A percentile compares a stretch with the other conserved stretches of the same genome.
These are phyloP conservation scores for Sycobia sp. DNA, from an alignment of 1,140 invertebrate genomes.

Conservation along the genomic window DNA sequence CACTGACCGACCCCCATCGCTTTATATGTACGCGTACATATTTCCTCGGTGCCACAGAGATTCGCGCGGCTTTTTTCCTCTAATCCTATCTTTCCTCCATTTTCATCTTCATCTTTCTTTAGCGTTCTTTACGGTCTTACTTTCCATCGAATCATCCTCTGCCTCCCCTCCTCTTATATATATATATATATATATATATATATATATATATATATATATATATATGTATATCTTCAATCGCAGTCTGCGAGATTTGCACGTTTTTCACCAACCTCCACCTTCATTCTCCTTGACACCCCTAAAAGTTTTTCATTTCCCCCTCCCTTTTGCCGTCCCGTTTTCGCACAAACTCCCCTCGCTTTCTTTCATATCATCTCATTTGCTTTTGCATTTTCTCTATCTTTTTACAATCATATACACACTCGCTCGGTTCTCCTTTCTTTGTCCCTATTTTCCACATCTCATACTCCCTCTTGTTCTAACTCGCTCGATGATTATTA, in stretches of 20 bases:
- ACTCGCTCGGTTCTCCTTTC: neutral
- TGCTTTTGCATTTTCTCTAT: slow-evolving; percentile 32
- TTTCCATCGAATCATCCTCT: slow-evolving; percentile 25
- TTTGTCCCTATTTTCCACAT: neutral
- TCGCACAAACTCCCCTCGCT: neutral
- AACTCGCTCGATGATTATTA: too few relatives aligned
- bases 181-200: too few relatives aligned
- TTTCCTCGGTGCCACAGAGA: neutral
- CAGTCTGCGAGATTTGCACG: neutral
- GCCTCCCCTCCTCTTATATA: neutral
- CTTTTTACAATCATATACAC: slow-evolving; percentile 10
- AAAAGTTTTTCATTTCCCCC: slow-evolving; percentile 34
- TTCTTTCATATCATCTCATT: slow-evolving; percentile 27
- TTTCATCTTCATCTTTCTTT: slow-evolving; percentile 30
- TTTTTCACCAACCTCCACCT: slow-evolving; percentile 1
- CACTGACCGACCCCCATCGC: too few relatives aligned
- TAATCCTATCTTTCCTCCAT: slow-evolving; percentile 25
- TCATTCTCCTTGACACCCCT: slow-evolving; percentile 2
- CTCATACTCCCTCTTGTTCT: slow-evolving; percentile 7
- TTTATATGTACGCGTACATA: too few relatives aligned
- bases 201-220: too few relatives aligned
- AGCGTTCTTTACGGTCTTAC: slow-evolving; percentile 28
- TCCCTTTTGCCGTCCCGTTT: neutral
- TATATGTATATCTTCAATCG: too few relatives aligned
- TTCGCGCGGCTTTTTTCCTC: neutral